A percentile compares a stretch with the other conserved stretches of the same genome.
Conservation (phyloP, 2,797 vertebrate genomes). For the Diplodus sargus region DNA sequence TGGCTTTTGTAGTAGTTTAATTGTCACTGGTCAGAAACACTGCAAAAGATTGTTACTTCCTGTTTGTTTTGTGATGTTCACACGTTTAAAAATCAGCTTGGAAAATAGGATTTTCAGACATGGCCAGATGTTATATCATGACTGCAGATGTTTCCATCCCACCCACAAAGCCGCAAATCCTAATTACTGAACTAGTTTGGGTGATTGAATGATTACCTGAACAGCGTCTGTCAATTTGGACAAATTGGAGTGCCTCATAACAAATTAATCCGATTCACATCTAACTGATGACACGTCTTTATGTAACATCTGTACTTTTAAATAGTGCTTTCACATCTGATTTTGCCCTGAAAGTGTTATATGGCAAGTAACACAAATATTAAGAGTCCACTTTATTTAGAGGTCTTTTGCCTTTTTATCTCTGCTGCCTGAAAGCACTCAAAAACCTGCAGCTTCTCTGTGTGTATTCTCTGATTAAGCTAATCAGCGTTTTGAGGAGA, state of each 20-base stretch:
- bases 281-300: slow-evolving; percentile 14
- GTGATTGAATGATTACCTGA: slow-evolving; percentile 33
- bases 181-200: slow-evolving; percentile 36
- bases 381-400: slow-evolving; percentile 18
- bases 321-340: neutral
- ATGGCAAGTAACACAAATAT: slow-evolving; percentile 5
- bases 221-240: slow-evolving; percentile 34
- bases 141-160: neutral
- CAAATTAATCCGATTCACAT: slow-evolving; percentile 19
- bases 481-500: slow-evolving; percentile 42
- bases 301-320: neutral
- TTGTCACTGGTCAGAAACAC: slow-evolving; percentile 1
- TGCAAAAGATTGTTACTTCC: slow-evolving; percentile 1
- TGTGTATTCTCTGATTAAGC: slow-evolving; percentile 37
- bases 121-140: slow-evolving; percentile 28
- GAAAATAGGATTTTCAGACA: slow-evolving; percentile 15
- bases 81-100: neutral
- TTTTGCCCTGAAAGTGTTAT: slow-evolving; percentile 30
- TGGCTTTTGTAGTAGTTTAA: slow-evolving; percentile 36
- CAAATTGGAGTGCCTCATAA: slow-evolving; percentile 34
- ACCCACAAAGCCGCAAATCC: slow-evolving; percentile 25
- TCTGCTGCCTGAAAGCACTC: slow-evolving; percentile 21
- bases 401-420: slow-evolving; percentile 15
- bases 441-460: slow-evolving; percentile 22
- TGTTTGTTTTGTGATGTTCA: neutral